A percentile compares a stretch with the other conserved stretches of the same genome.
These are phyloP conservation scores for Paratilapia polleni DNA, from an alignment of 2,113 vertebrate species.

Conservation along the genomic window DNA sequence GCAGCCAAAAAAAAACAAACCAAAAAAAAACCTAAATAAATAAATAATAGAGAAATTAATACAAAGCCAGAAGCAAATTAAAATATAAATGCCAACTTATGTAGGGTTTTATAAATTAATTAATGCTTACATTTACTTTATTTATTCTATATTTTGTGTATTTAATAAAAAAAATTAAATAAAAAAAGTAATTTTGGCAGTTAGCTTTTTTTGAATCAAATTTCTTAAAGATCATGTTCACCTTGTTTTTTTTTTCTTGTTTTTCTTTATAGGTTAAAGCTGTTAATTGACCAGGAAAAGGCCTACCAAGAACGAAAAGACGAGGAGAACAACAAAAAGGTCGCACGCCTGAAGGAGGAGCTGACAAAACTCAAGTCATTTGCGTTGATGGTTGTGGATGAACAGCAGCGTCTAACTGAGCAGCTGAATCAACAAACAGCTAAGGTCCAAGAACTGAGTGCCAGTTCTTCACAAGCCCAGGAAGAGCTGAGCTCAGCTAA, in stretches of 20 bases:
- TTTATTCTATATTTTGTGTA: background rate
- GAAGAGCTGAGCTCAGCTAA: slow-evolving; percentile 85
- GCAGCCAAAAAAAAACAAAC: background rate
- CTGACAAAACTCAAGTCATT: slow-evolving; percentile 95
- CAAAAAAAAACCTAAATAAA: background rate
- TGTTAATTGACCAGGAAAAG: slow-evolving; percentile 90
- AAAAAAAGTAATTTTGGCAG: background rate
- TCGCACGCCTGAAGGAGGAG: slow-evolving; percentile 88
- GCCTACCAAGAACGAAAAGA: slow-evolving; percentile 86
- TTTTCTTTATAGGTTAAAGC: slow-evolving; percentile 88
- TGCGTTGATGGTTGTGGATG: slow-evolving; percentile 95
- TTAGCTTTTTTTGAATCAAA: background rate
- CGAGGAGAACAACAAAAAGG: slow-evolving; percentile 87
- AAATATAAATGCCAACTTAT: background rate
- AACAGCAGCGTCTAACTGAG: slow-evolving; percentile 91
- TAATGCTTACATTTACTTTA: background rate
- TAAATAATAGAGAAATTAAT: background rate
- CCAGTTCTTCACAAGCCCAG: slow-evolving; percentile 81
- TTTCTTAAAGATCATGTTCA: background rate
- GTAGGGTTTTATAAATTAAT: background rate
- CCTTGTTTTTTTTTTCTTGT: slow-evolving; percentile 21
- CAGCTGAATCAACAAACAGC: slow-evolving; percentile 87
- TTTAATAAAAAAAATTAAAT: background rate
- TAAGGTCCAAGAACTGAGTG: slow-evolving; percentile 87
- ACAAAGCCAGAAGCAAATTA: background rate